phyloP scores from a whole-genome alignment of 2,113 vertebrate genomes.

The Morone saxatilis region DNA sequence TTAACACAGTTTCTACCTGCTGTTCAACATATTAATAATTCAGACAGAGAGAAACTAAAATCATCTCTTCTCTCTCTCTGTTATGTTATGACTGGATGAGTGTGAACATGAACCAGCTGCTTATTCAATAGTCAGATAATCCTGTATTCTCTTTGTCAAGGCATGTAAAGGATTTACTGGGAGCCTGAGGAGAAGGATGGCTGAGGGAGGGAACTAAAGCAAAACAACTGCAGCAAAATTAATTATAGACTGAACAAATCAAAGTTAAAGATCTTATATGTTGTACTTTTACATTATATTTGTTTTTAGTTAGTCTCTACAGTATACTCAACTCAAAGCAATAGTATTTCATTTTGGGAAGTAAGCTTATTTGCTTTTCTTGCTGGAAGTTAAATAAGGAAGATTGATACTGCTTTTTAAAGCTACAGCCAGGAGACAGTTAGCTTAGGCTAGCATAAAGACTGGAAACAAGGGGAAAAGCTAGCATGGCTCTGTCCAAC shows the following conservation, averaged over 20 bases:
- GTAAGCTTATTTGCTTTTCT: neutral
- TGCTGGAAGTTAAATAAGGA: neutral
- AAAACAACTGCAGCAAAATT: neutral
- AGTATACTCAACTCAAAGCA: neutral
- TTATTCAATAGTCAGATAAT: neutral
- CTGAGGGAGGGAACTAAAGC: neutral
- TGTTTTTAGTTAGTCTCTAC: neutral
- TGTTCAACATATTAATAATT: slow-evolving; percentile 31
- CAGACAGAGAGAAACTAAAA: slow-evolving; percentile 6
- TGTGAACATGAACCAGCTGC: neutral
- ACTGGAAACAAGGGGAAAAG: neutral
- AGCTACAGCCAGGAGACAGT: neutral
- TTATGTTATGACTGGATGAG: neutral
- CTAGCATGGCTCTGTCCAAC: neutral
- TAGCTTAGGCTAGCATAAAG: neutral
- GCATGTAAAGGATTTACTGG: slow-evolving; percentile 8
- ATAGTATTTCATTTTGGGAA: neutral
- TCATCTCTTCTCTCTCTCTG: neutral
- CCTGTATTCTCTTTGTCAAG: neutral
- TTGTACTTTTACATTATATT: neutral
- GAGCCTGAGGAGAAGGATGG: neutral
- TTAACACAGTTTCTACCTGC: slow-evolving; percentile 6
- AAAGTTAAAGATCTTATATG: neutral
- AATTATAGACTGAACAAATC: neutral
- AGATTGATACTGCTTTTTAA: neutral